Base-by-base conservation (phyloP, 2,888 invertebrate genomes). In the Reticulitermes lucifugus region DNA sequence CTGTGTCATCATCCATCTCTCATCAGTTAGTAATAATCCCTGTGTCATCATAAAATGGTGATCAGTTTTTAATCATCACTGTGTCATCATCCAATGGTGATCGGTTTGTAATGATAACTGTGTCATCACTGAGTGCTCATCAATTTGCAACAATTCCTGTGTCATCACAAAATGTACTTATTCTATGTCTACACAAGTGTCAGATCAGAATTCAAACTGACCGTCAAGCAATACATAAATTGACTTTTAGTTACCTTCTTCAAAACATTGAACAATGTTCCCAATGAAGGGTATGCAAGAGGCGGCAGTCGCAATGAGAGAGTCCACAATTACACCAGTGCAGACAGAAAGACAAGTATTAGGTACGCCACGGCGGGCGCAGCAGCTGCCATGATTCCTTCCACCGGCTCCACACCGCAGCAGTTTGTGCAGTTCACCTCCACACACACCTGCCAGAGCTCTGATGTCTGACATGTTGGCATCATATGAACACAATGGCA, bases 221-320 rank as follows among this genome's bases (percentile, higher is more conserved):
- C 55, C 14, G 14, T 0, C 12, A 18, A 55, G 14, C 18, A 55
- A 18, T 18, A 18, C 0, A 55, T 55, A 5, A 14, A 55, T 18
- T 18, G 55, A 55, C 18, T 35, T 25, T 41, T 29, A 86, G 89
- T 88, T 89, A 95, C 96, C 97, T 93, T 97, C 96, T 90, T 96
- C 96, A 89, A 96, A 96, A 91, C 97, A 97, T 90, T 96, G 96
- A 83, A 96, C 94, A 88, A 96, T 96, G 90, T 96, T 96, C 60
- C 96, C 96, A 88, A 96, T 95, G 90, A 95, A 96, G 0, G 96
- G 95, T 84, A 96, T 93, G 90, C 96, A 97, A 82, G 94, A 93
- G 86, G 95, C 94, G 86, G 95, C 93, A 12, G 94, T 92, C 60
- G 93, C 91, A 29, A 88, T 87, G 84, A 94, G 91, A 88, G 93